These are phyloP conservation scores for Drosophila arizonae DNA, from an alignment of 1,140 invertebrate genomes.

Conservation along the genomic window DNA sequence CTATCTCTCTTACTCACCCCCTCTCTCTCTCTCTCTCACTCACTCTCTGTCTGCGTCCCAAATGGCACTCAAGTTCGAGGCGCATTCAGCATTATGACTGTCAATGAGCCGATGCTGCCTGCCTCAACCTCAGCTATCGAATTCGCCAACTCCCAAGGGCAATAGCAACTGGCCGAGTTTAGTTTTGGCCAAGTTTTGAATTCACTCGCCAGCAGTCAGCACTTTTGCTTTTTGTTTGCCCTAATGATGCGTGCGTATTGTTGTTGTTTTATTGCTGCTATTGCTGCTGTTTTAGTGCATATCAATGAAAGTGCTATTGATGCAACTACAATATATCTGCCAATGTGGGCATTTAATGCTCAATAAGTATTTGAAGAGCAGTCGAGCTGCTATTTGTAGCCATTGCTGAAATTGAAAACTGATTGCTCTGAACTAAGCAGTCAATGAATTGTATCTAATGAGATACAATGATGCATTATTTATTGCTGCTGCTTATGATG, in stretches of 20 bases:
- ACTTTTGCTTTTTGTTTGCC: slow-evolving; percentile 49
- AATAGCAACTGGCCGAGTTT: neutral
- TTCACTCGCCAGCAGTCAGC: slow-evolving; percentile 59
- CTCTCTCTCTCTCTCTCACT: slow-evolving; percentile 14
- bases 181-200: slow-evolving; percentile 41
- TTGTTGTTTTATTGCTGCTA: slow-evolving; percentile 17
- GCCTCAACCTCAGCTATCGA: neutral
- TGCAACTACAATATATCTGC: slow-evolving; percentile 32
- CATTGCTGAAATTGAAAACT: neutral
- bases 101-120: slow-evolving; percentile 65
- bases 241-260: slow-evolving; percentile 65
- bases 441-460: too few relatives aligned
- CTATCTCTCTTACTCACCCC: slow-evolving; percentile 12
- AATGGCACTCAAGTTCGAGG: slow-evolving; percentile 71
- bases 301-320: slow-evolving; percentile 54
- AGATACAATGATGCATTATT: neutral
- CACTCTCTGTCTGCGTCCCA: slow-evolving; percentile 35
- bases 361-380: neutral
- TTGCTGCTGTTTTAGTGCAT: slow-evolving; percentile 13
- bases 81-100: slow-evolving; percentile 78
- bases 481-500: neutral
- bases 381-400: neutral
- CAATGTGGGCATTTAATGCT: neutral
- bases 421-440: neutral
- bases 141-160: neutral